A percentile compares a stretch with the other conserved stretches of the same genome.
Conservation (phyloP, 2,888 invertebrate species). For the Spicauda simplicius region DNA sequence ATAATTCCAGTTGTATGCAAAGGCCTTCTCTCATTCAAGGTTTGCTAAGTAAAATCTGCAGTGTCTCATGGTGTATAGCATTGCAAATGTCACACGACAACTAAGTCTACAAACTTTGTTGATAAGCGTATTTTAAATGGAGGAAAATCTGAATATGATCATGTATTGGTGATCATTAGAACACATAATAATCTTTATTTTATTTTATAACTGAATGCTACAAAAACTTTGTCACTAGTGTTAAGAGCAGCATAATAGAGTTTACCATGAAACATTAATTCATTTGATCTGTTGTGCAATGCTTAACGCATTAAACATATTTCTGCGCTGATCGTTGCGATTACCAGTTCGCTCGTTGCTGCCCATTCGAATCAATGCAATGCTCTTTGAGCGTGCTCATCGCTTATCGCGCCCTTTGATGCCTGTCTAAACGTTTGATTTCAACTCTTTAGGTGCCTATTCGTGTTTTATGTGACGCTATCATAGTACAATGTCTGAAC, state of each 20-base stretch:
- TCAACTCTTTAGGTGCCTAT: neutral
- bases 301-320: constrained; percentile 59
- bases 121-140: no score
- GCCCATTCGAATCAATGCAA: constrained; percentile 60
- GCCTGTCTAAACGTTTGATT: constrained; percentile 75
- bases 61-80: neutral
- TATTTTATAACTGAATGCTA: no score
- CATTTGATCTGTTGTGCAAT: constrained; percentile 17
- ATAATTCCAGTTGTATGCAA: constrained; percentile 5
- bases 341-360: constrained; percentile 63
- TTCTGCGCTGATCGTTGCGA: constrained; percentile 68
- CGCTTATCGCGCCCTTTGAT: constrained; percentile 68
- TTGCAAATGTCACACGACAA: neutral
- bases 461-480: neutral
- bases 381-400: constrained; percentile 75
- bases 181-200: no score
- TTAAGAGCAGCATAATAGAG: neutral
- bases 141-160: no score
- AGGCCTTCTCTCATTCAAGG: constrained; percentile 2
- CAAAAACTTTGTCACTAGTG: no score
- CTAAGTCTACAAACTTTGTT: no score
- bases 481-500: neutral
- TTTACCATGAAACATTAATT: neutral
- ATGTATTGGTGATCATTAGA: no score
- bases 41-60: neutral